Base-by-base conservation (phyloP, 2,888 invertebrate genomes). In the Papilio elwesi region DNA sequence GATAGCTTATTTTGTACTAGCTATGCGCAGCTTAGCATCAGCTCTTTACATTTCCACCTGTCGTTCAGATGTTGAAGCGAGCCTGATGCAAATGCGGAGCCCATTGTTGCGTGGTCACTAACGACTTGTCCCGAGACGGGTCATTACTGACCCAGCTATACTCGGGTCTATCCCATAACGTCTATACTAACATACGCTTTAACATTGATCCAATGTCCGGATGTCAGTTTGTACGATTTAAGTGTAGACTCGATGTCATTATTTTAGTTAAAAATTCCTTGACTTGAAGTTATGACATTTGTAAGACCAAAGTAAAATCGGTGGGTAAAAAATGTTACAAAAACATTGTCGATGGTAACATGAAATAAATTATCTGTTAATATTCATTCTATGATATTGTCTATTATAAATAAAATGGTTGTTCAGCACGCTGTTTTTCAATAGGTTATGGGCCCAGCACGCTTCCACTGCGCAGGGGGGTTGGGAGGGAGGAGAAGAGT, bases 371-470 rank as follows among this genome's bases (percentile, higher is more conserved):
- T n/a, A n/a, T n/a, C n/a, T n/a, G n/a, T n/a, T n/a, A n/a, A n/a
- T n/a, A n/a, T n/a, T n/a, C n/a, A n/a, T n/a, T n/a, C n/a, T n/a
- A n/a, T n/a, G n/a, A n/a, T n/a, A n/a, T n/a, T n/a, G n/a, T n/a
- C n/a, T n/a, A n/a, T n/a, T n/a, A n/a, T n/a, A n/a, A n/a, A n/a
- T n/a, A n/a, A n/a, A n/a, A n/a, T n/a, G n/a, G n/a, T n/a, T n/a
- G n/a, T n/a, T n/a, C n/a, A n/a, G n/a, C n/a, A n/a, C n/a, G n/a
- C n/a, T n/a, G n/a, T n/a, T n/a, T n/a, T n/a, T n/a, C n/a, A n/a
- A n/a, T n/a, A n/a, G 97, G 96, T 96, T 96, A 96, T 96, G 96
- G 96, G 96, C 96, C 96, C 96, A 96, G 96, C 96, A 96, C 96
- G 96, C 96, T 95, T 96, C 96, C 96, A 95, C 96, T 96, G 96